Base-by-base conservation (phyloP, 1,140 invertebrate genomes). In the Drosophila carrolli region DNA sequence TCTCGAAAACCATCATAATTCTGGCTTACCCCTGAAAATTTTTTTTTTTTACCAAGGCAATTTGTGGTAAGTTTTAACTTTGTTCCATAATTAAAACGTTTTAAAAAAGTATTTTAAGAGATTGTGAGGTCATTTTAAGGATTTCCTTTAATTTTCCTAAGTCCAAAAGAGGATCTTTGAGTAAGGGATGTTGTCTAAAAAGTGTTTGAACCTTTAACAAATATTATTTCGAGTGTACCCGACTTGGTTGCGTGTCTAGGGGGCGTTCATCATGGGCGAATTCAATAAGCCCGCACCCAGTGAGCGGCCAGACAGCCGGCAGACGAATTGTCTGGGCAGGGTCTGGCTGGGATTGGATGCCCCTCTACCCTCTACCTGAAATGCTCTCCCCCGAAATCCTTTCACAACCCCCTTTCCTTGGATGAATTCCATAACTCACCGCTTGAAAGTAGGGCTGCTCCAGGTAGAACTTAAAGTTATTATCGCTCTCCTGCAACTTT, bases 271-370 rank as follows among this genome's bases (percentile, higher is more conserved):
- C 83, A 88, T 56, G 63, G 51, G 23, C 38, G 53, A 79, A 89
- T 88, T 88, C 83, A 89, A 88, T 88, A 88, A 89, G 59, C 76
- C 80, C 84, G 72, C 83, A 77, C 83, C 83, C 82, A 83, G 55
- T 29, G 43, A 47, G 27, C 32, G 32, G 19, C 50, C 47, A 88
- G 83, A 88, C 83, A 89, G 68, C 73, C 48, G 35, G 72, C 68
- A 88, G 83, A 89, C 84, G 54, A 51, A 70, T 67, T 50, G 80
- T 88, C 84, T 89, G 76, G 63, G 46, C 32, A 44, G 41, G 56
- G 78, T 75, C 66, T 72, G 51, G 40, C 14, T 51, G 29, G n/a
- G 29, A 35, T 51, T 32, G 29, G 29, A 32, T 32, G 29, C 29
- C 27, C 48, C 29, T 23, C 29, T 32, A 32, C 43, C 19, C 44